Percentiles rank a stretch among this genome's conserved stretches.
Conservation (phyloP, 2,797 vertebrate genomes). For the Phataginus tricuspis region DNA sequence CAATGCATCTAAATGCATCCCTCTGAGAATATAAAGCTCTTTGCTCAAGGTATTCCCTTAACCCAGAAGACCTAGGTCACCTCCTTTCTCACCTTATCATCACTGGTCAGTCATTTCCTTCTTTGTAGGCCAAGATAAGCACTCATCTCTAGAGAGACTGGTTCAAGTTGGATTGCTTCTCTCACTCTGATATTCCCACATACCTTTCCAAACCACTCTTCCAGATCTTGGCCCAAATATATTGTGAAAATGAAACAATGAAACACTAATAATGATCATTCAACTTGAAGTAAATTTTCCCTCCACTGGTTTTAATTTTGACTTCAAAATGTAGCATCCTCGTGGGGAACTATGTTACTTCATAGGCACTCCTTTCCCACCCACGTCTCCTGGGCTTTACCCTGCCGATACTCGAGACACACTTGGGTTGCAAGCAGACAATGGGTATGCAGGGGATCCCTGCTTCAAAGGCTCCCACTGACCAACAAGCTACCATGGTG, state of each 20-base stretch:
- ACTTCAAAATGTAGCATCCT: neutral
- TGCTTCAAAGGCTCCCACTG: neutral
- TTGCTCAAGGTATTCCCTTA: neutral
- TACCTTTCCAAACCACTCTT: neutral
- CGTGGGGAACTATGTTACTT: neutral
- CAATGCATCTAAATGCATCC: neutral
- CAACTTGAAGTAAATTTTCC: neutral
- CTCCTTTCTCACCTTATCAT: neutral
- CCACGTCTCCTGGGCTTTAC: neutral
- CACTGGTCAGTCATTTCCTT: neutral
- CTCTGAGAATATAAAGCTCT: neutral
- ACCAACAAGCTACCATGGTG: neutral
- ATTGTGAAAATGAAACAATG: neutral
- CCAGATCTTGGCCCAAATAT: neutral
- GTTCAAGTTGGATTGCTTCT: neutral
- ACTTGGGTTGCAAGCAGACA: neutral
- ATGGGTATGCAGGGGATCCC: fast-evolving
- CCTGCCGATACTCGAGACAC: neutral
- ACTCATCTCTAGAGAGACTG: neutral
- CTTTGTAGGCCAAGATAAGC: neutral
- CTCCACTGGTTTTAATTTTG: neutral
- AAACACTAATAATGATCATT: neutral
- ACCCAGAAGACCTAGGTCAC: neutral
- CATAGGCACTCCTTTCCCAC: too few relatives aligned
- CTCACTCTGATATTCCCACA: neutral